Percentiles rank a stretch among this genome's conserved stretches.
Conservation (phyloP, 2,797 vertebrate species). For the Hypotaenidia okinawae region DNA sequence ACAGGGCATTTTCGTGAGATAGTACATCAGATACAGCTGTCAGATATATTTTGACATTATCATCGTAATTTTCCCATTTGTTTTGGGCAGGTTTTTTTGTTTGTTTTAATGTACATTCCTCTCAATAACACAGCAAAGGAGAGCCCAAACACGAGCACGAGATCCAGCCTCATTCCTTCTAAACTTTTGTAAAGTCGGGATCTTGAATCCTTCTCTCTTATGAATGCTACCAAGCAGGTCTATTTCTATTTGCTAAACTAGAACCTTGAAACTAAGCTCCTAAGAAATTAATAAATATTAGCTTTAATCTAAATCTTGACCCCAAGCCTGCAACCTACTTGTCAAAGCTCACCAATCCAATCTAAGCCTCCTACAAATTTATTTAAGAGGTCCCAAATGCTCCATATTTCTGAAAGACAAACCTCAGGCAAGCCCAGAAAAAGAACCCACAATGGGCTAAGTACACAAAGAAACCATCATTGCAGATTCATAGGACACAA, state of each 20-base stretch:
- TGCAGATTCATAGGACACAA: background rate
- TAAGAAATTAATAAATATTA: background rate
- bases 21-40: background rate
- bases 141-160: background rate
- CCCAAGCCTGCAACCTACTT: background rate
- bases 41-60: background rate
- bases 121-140: background rate
- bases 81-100: too few relatives aligned
- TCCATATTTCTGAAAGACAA: background rate
- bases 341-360: background rate
- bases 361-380: background rate
- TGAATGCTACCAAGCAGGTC: fast-evolving
- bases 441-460: background rate
- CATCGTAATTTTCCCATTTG: background rate
- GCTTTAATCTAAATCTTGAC: background rate
- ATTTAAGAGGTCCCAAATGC: background rate
- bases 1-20: background rate
- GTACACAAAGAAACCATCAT: background rate
- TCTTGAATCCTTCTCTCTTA: background rate
- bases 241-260: background rate
- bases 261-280: background rate
- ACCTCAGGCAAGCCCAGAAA: background rate
- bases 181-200: background rate
- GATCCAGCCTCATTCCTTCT: background rate
- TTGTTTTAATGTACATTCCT: background rate